A percentile compares a stretch with the other conserved stretches of the same genome.
These are phyloP conservation scores for Pyralis farinalis DNA, from an alignment of 2,888 invertebrate genomes.

Conservation along the genomic window DNA sequence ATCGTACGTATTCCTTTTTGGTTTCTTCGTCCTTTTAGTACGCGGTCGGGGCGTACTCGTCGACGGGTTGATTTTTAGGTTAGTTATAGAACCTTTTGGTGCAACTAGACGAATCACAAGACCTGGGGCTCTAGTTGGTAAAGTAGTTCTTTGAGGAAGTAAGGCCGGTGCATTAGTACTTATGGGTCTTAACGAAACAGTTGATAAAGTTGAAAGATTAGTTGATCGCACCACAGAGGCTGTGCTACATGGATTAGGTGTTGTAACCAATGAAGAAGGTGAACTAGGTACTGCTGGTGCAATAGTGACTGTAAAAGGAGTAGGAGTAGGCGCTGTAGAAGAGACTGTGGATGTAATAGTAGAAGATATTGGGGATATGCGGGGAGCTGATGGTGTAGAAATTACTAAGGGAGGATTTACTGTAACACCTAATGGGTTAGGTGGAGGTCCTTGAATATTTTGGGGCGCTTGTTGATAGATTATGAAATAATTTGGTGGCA, in stretches of 20 bases:
- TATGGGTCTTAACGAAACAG: not conserved
- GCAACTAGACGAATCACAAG: slow-evolving; percentile 56
- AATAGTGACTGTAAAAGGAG: not conserved
- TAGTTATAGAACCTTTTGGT: slow-evolving; percentile 56
- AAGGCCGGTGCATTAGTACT: not conserved
- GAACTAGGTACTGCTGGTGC: slow-evolving; percentile 3
- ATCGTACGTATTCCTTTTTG: slow-evolving; percentile 55
- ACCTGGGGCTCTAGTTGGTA: slow-evolving; percentile 17
- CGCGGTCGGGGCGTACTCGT: slow-evolving; percentile 38
- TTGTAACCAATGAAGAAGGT: slow-evolving; percentile 11
- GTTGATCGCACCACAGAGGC: not conserved
- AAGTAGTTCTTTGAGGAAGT: slow-evolving; percentile 9
- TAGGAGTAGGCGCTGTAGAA: slow-evolving; percentile 17
- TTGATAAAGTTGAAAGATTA: not conserved
- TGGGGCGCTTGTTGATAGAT: slow-evolving; percentile 46
- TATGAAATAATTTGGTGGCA: slow-evolving; percentile 31
- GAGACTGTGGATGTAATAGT: slow-evolving; percentile 7
- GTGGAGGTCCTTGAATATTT: slow-evolving; percentile 16
- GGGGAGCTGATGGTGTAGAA: slow-evolving; percentile 18
- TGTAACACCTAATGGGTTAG: not conserved
- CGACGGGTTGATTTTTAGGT: slow-evolving; percentile 49
- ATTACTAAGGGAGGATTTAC: slow-evolving; percentile 19
- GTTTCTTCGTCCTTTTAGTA: slow-evolving; percentile 34
- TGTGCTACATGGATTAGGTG: not conserved
- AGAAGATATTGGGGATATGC: slow-evolving; percentile 21